A percentile compares a stretch with the other conserved stretches of the same genome.
phyloP scores from a whole-genome alignment of 2,888 invertebrate genomes.

The Pterostichus niger region DNA sequence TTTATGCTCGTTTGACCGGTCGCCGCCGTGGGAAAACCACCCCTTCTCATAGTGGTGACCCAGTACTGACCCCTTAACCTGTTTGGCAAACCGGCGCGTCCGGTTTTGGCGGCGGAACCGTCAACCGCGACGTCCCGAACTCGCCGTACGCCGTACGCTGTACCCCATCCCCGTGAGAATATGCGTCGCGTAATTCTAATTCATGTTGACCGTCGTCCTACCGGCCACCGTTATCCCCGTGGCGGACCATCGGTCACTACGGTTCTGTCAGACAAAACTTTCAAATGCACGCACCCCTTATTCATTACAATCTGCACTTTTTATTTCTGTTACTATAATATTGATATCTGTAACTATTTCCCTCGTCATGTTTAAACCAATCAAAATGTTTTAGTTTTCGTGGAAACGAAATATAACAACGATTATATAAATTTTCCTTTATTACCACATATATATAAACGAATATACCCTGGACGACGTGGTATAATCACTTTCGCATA shows the following conservation, averaged over 20 bases:
- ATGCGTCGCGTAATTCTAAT: background rate
- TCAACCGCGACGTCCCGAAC: background rate
- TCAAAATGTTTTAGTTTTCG: too few relatives aligned
- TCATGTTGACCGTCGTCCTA: background rate
- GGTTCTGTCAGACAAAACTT: background rate
- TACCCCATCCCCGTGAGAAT: slow-evolving; percentile 24
- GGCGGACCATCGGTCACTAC: too few relatives aligned
- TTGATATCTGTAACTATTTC: too few relatives aligned
- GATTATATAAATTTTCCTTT: too few relatives aligned
- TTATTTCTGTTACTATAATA: too few relatives aligned
- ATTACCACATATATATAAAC: too few relatives aligned
- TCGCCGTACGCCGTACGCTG: slow-evolving; percentile 1
- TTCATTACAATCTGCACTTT: background rate
- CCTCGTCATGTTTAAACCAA: too few relatives aligned
- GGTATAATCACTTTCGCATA: too few relatives aligned
- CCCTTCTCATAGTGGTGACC: background rate
- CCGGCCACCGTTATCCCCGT: background rate
- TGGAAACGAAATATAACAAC: too few relatives aligned
- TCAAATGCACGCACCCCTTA: background rate
- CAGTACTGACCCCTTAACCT: slow-evolving; percentile 35
- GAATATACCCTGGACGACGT: too few relatives aligned
- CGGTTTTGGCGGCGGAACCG: background rate
- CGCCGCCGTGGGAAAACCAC: slow-evolving; percentile 20
- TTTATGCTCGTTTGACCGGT: background rate
- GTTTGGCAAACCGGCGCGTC: slow-evolving; percentile 32